phyloP scores from a whole-genome alignment of 2,113 vertebrate genomes.

The Coregonus clupeaformis region DNA sequence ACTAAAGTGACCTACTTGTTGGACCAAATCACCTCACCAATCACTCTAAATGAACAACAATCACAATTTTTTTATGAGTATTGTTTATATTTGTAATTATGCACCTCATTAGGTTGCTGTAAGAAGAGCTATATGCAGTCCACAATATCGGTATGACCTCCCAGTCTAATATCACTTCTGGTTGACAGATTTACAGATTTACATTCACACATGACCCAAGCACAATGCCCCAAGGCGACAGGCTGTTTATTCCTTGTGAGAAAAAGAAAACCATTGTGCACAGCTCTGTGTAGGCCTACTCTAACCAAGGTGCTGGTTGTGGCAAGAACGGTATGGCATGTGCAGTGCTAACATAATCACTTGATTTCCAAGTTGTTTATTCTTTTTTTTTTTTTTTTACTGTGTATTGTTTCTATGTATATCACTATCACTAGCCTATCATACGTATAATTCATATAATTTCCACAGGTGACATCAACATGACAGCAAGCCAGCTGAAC shows the following conservation, averaged over 20 bases:
- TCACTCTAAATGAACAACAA: background rate
- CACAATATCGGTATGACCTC: background rate
- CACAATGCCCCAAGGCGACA: background rate
- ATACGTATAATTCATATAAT: too few relatives aligned
- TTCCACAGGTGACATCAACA: too few relatives aligned
- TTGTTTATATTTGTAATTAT: slow-evolving; percentile 22
- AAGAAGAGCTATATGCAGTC: background rate
- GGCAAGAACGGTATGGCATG: too few relatives aligned
- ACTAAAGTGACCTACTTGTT: background rate
- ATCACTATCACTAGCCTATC: too few relatives aligned
- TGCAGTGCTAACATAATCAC: too few relatives aligned
- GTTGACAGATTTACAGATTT: background rate
- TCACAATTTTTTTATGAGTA: background rate
- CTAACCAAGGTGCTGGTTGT: too few relatives aligned
- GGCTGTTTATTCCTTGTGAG: background rate
- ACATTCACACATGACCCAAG: background rate
- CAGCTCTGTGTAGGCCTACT: background rate
- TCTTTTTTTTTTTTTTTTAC: too few relatives aligned
- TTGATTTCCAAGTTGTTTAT: too few relatives aligned
- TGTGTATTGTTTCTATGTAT: too few relatives aligned
- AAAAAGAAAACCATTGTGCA: background rate
- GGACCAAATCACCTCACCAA: background rate
- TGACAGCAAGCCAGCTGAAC: too few relatives aligned
- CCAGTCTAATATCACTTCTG: slow-evolving; percentile 1
- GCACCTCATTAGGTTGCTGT: slow-evolving; percentile 12